A percentile compares a stretch with the other conserved stretches of the same genome.
These are phyloP conservation scores for human (Homo sapiens) DNA, from an alignment of 2,113 vertebrate species.

Conservation along the genomic window DNA sequence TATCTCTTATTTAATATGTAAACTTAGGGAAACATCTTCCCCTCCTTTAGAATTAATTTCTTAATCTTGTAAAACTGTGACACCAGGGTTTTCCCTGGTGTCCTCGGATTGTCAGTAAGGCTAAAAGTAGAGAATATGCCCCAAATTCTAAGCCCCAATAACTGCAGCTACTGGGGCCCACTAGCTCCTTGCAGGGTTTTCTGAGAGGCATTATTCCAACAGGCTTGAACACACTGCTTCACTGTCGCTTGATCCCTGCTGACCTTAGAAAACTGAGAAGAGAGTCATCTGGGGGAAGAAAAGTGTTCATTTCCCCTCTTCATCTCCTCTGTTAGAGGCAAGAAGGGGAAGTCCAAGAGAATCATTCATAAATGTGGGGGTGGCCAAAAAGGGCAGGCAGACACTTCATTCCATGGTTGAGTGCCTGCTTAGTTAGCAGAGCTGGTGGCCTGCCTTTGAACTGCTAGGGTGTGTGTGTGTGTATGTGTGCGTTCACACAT, in stretches of 20 bases:
- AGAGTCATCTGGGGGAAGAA: not conserved
- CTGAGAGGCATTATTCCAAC: not conserved
- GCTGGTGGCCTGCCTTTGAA: not conserved
- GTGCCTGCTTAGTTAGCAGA: not conserved
- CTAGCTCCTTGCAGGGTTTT: not conserved
- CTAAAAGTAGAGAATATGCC: not conserved
- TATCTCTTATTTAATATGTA: not conserved
- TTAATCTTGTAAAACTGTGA: not conserved
- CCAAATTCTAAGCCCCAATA: not conserved
- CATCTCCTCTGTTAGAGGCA: not conserved
- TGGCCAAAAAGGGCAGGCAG: not conserved
- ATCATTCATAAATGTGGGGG: not conserved
- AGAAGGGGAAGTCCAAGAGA: not conserved
- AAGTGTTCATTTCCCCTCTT: not conserved
- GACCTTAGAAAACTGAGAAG: not conserved
- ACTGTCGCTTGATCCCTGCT: not conserved
- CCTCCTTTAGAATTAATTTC: not conserved
- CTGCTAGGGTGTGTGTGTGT: not conserved
- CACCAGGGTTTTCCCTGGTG: not conserved
- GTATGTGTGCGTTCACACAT: not conserved
- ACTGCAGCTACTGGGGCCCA: not conserved
- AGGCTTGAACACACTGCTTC: not conserved
- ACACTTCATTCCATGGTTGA: not conserved
- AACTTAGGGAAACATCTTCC: not conserved
- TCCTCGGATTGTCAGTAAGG: not conserved